phyloP scores from a whole-genome alignment of 2,888 invertebrate genomes.

The Archips crataeganus region DNA sequence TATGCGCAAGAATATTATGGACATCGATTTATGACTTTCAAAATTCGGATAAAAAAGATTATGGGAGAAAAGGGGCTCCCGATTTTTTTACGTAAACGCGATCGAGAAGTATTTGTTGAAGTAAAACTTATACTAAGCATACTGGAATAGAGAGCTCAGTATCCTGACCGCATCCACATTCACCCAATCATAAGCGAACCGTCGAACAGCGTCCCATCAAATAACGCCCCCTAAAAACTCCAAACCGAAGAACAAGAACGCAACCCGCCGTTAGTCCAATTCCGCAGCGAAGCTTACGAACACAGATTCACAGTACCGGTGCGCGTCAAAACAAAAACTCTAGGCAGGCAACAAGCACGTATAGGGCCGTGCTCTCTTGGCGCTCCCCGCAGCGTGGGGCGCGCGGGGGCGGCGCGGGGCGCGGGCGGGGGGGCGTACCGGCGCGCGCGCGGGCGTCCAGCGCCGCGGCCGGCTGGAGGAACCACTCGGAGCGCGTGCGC shows the following conservation, averaged over 20 bases:
- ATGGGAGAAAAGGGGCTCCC: too few species aligned
- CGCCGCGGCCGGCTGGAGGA: slow-evolving; percentile 90
- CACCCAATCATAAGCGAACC: not conserved
- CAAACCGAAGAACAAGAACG: slow-evolving; percentile 55
- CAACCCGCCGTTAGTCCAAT: slow-evolving; percentile 67
- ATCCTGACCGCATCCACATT: not conserved
- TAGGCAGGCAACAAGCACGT: slow-evolving; percentile 85
- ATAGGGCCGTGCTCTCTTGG: slow-evolving; percentile 78
- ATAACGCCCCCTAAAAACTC: not conserved
- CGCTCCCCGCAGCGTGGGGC: slow-evolving; percentile 56
- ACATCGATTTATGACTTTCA: too few species aligned
- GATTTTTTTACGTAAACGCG: too few species aligned
- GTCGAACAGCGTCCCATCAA: too few species aligned
- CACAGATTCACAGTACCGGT: slow-evolving; percentile 79
- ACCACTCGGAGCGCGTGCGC: slow-evolving; percentile 99
- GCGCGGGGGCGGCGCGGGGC: slow-evolving; percentile 46
- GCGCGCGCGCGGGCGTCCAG: slow-evolving; percentile 78
- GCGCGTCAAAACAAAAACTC: slow-evolving; percentile 84
- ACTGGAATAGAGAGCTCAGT: too few species aligned
- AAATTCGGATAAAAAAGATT: too few species aligned
- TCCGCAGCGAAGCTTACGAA: slow-evolving; percentile 75
- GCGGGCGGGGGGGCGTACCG: slow-evolving; percentile 67
- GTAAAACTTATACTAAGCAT: too few species aligned
- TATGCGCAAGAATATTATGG: too few species aligned
- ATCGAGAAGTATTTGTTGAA: too few species aligned